Evolutionary conservation across 2,113 vertebrate genomes (phyloP).

Genomic region (Lasiurus cinereus): DNA sequence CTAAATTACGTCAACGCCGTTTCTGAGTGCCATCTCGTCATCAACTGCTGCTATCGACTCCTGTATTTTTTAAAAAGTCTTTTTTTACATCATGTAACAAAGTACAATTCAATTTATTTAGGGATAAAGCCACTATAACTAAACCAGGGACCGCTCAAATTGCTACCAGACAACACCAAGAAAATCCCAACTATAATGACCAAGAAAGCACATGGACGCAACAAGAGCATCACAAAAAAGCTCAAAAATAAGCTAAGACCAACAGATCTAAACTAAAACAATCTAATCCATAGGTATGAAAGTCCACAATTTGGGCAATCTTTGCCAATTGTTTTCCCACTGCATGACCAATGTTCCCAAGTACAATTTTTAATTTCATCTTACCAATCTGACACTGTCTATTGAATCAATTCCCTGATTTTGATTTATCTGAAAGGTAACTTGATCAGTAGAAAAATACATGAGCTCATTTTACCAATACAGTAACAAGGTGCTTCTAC

Average conservation of each 20-base stretch:
- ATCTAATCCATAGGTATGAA: constrained; percentile 13
- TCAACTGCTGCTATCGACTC: constrained; percentile 89
- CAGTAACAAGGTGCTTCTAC: constrained; percentile 67
- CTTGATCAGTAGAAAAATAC: not conserved
- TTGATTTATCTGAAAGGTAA: too few relatives aligned
- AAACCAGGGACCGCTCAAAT: constrained; percentile 83
- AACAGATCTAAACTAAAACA: constrained; percentile 63
- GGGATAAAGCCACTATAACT: constrained; percentile 87
- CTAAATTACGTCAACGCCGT: constrained; percentile 87
- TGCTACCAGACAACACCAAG: constrained; percentile 82
- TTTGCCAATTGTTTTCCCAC: constrained; percentile 78
- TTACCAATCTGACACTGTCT: not conserved
- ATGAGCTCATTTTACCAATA: constrained; percentile 21
- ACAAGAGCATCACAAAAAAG: constrained; percentile 59
- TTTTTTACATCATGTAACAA: constrained; percentile 90
- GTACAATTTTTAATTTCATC: constrained; percentile 27
- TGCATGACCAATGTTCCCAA: constrained; percentile 68
- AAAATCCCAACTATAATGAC: constrained; percentile 82
- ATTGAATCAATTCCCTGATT: constrained; percentile 6
- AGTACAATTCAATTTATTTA: constrained; percentile 87
- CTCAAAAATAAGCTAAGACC: constrained; percentile 66
- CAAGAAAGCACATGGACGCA: constrained; percentile 72
- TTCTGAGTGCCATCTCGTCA: constrained; percentile 89
- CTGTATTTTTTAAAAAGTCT: constrained; percentile 88
- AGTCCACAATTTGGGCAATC: constrained; percentile 26